phyloP scores from a whole-genome alignment of 2,888 invertebrate genomes.

The Ormyrus thymus region DNA sequence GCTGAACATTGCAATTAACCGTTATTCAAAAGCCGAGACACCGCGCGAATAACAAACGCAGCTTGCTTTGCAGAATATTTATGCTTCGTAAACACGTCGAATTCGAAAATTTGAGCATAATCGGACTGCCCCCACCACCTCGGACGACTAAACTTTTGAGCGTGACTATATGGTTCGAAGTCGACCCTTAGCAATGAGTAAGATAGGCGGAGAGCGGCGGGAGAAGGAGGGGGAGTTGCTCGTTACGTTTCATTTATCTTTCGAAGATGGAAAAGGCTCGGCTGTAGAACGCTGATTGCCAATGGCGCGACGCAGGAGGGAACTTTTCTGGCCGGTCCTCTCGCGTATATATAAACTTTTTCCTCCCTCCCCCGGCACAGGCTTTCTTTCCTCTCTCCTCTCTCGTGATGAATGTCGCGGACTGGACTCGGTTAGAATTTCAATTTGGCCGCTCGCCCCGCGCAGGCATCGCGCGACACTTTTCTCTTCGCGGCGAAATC shows the following conservation, averaged over 20 bases:
- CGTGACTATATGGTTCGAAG: constrained; percentile 35
- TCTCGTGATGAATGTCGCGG: constrained; percentile 23
- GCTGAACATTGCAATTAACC: too few species aligned
- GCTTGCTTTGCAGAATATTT: background rate
- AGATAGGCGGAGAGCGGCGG: background rate
- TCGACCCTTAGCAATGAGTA: background rate
- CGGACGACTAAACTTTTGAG: constrained; percentile 14
- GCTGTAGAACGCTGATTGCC: constrained; percentile 20
- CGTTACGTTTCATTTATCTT: constrained; percentile 54
- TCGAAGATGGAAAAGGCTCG: constrained; percentile 46
- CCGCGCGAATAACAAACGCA: too few species aligned
- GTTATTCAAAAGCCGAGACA: too few species aligned
- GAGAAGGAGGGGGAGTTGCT: constrained; percentile 17
- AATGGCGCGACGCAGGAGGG: constrained; percentile 14
- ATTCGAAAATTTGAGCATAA: background rate
- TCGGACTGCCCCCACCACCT: too few species aligned
- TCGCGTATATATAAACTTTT: background rate
- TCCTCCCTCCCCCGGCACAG: background rate
- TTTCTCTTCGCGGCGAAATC: constrained; percentile 15
- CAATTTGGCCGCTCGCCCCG: constrained; percentile 22
- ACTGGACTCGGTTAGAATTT: constrained; percentile 25
- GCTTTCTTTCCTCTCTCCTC: background rate
- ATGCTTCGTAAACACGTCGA: background rate
- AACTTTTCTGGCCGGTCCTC: constrained; percentile 15
- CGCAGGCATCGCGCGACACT: background rate